phyloP scores from a whole-genome alignment of 2,888 invertebrate genomes.

The Oscheius sp. region DNA sequence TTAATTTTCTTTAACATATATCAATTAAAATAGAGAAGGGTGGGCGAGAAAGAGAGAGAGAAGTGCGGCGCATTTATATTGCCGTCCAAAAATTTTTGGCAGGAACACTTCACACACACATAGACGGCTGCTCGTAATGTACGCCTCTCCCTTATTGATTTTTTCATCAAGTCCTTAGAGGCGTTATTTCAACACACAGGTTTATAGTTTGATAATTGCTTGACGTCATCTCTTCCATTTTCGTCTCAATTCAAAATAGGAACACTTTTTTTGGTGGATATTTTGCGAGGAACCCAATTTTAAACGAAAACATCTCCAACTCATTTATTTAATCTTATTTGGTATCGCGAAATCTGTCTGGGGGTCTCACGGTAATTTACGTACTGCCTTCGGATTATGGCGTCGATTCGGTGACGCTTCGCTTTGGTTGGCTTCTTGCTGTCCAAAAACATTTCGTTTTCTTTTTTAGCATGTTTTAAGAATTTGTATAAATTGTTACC shows the following conservation, averaged over 20 bases:
- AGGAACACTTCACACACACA: slow-evolving; percentile 10
- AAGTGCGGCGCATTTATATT: neutral
- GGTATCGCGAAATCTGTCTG: too few relatives aligned
- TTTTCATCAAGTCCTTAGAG: slow-evolving; percentile 9
- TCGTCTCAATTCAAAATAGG: neutral
- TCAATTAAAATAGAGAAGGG: neutral
- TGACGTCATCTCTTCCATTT: neutral
- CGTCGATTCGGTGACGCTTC: too few relatives aligned
- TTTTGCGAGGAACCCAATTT: too few relatives aligned
- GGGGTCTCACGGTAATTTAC: too few relatives aligned
- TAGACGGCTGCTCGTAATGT: slow-evolving; percentile 30
- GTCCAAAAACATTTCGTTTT: too few relatives aligned
- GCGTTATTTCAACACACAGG: slow-evolving; percentile 19
- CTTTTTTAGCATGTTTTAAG: too few relatives aligned
- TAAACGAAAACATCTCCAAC: neutral
- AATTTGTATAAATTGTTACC: too few relatives aligned
- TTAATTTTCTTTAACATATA: neutral
- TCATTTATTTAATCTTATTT: neutral
- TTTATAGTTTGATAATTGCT: slow-evolving; percentile 2
- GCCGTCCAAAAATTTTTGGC: slow-evolving; percentile 5
- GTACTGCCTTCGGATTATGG: too few relatives aligned
- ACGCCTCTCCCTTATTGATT: slow-evolving; percentile 34
- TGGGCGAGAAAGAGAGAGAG: neutral
- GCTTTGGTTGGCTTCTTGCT: too few relatives aligned
- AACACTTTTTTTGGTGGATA: too few relatives aligned